Evolutionary conservation across 1,140 invertebrate species (phyloP).

Genomic region (Drosophila oshimai): DNA sequence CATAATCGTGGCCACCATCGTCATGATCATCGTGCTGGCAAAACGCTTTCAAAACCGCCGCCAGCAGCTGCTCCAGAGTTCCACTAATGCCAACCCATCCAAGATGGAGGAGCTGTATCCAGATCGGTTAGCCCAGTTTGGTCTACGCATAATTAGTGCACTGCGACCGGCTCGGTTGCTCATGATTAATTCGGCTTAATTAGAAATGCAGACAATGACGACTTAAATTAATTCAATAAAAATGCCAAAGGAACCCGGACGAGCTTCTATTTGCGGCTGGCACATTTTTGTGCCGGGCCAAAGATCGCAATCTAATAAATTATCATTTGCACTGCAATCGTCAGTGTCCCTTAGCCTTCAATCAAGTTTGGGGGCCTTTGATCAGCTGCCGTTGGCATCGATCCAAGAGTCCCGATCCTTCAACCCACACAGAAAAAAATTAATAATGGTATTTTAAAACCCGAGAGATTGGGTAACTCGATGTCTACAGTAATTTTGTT

Average conservation of each 20-base stretch:
- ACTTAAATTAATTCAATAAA: constrained; percentile 78
- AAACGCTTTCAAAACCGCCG: constrained; percentile 67
- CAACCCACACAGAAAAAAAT: background rate
- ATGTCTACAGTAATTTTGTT: no score
- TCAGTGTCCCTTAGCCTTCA: constrained; percentile 68
- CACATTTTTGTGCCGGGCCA: constrained; percentile 50
- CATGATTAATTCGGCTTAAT: constrained; percentile 81
- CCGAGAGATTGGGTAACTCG: no score
- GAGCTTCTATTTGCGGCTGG: constrained; percentile 19
- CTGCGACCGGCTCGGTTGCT: constrained; percentile 33
- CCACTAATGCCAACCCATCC: constrained; percentile 8
- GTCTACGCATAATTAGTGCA: constrained; percentile 72
- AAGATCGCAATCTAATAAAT: constrained; percentile 78
- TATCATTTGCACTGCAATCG: constrained; percentile 80
- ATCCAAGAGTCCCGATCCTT: background rate
- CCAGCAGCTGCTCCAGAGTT: constrained; percentile 25
- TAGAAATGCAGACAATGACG: constrained; percentile 76
- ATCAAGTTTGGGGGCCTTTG: constrained; percentile 72
- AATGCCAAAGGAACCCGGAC: constrained; percentile 47
- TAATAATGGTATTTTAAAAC: background rate
- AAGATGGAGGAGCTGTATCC: constrained; percentile 20
- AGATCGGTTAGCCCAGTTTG: constrained; percentile 51
- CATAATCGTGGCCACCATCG: constrained; percentile 66
- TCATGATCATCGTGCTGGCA: constrained; percentile 26
- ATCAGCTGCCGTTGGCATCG: constrained; percentile 60